phyloP scores from a whole-genome alignment of 2,888 invertebrate genomes.

The Eupithecia dodoneata region DNA sequence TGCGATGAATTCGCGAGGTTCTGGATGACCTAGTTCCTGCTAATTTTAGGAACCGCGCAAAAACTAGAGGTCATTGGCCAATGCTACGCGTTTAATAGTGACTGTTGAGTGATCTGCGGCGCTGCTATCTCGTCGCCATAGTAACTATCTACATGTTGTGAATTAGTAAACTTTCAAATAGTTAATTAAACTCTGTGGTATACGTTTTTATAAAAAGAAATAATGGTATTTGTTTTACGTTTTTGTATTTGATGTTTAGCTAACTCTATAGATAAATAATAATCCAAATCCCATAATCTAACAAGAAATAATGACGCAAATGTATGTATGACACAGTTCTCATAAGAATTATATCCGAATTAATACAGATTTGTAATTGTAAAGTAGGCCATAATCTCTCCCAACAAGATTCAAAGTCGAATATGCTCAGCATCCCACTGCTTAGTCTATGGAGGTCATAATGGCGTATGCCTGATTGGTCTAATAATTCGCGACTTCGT shows the following conservation, averaged over 20 bases:
- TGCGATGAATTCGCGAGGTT: constrained; percentile 31
- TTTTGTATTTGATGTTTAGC: background rate
- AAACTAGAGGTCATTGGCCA: constrained; percentile 31
- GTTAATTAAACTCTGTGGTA: constrained; percentile 23
- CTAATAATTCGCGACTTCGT: constrained; percentile 10
- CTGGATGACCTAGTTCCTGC: constrained; percentile 35
- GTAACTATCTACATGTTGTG: constrained; percentile 26
- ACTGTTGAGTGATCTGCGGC: constrained; percentile 21
- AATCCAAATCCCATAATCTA: background rate
- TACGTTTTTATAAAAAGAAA: no score
- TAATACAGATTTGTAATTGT: no score
- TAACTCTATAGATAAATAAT: background rate
- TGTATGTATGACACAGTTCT: background rate
- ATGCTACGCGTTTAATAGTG: constrained; percentile 16
- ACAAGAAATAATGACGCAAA: background rate
- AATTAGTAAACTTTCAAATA: constrained; percentile 11
- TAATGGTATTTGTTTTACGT: no score
- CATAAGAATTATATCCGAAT: background rate
- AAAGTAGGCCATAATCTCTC: background rate
- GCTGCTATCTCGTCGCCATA: constrained; percentile 18
- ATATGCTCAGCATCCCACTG: background rate
- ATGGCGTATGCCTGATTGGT: constrained; percentile 13
- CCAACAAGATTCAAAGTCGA: constrained; percentile 3
- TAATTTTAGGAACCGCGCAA: constrained; percentile 37
- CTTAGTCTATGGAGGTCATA: constrained; percentile 3